Evolutionary conservation across 2,113 vertebrate genomes (phyloP).

Genomic region (Rhea americana): DNA sequence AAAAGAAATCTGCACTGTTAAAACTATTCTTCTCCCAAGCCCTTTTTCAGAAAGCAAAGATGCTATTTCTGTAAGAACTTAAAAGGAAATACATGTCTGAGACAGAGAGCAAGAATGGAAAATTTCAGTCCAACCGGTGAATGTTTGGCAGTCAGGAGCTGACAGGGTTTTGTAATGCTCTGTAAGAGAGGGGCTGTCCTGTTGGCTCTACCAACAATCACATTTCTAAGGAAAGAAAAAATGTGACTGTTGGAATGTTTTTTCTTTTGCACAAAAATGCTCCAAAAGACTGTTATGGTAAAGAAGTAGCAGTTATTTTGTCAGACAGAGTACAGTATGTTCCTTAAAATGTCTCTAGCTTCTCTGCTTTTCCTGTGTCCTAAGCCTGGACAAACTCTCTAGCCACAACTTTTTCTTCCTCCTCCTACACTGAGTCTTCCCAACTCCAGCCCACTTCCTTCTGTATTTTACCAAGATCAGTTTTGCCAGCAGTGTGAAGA

Average conservation of each 20-base stretch:
- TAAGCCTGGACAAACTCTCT: background rate
- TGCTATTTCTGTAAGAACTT: slow-evolving; percentile 56
- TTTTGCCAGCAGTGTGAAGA: background rate
- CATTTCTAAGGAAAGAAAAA: slow-evolving; percentile 21
- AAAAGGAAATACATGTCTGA: slow-evolving; percentile 66
- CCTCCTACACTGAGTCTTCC: background rate
- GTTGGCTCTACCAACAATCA: slow-evolving; percentile 14
- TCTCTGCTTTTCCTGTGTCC: background rate
- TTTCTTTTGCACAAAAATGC: slow-evolving; percentile 10
- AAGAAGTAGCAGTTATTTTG: slow-evolving; percentile 12
- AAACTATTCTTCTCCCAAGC: slow-evolving; percentile 46
- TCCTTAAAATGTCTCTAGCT: background rate
- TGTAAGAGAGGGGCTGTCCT: slow-evolving; percentile 33
- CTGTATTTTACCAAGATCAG: slow-evolving; percentile 1
- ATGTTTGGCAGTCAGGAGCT: slow-evolving; percentile 42
- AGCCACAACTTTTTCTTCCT: background rate
- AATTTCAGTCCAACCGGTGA: slow-evolving; percentile 49
- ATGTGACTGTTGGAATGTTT: background rate
- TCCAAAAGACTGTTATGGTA: background rate
- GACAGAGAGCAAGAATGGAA: slow-evolving; percentile 36
- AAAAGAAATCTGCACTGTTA: slow-evolving; percentile 34
- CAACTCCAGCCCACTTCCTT: slow-evolving; percentile 3
- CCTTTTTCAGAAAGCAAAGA: slow-evolving; percentile 28
- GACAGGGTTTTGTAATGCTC: slow-evolving; percentile 17
- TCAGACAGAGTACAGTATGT: background rate